Evolutionary conservation across 2,797 vertebrate genomes (phyloP).

Genomic region (Cichlasoma orientale): DNA sequence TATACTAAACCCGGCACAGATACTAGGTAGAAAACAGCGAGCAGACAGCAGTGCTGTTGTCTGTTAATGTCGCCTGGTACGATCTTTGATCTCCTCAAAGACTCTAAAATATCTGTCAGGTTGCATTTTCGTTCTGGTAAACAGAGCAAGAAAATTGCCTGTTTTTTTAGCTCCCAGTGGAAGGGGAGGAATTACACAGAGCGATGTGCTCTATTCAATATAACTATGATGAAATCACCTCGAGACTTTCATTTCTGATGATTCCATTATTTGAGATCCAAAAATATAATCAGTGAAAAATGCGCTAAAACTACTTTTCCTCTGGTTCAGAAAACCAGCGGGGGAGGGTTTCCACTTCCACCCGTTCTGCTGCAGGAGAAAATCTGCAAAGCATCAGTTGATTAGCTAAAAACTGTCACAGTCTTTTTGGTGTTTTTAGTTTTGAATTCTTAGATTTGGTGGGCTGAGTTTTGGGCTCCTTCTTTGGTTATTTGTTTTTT

Average conservation of each 20-base stretch:
- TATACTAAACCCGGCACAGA: slow-evolving; percentile 35
- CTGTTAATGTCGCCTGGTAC: slow-evolving; percentile 50
- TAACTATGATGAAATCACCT: slow-evolving; percentile 43
- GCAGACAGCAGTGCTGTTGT: slow-evolving; percentile 49
- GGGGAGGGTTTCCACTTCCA: background rate
- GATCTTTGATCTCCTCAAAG: slow-evolving; percentile 66
- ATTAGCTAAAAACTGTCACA: fast-evolving
- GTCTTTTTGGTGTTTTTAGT: background rate
- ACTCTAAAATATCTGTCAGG: slow-evolving; percentile 58
- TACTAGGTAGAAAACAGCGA: slow-evolving; percentile 32
- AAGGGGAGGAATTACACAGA: slow-evolving; percentile 42
- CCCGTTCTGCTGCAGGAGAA: background rate
- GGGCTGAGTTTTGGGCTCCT: no score
- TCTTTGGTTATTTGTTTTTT: background rate
- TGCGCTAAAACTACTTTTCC: slow-evolving; percentile 21
- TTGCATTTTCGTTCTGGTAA: slow-evolving; percentile 57
- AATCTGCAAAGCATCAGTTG: background rate
- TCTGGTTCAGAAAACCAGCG: background rate
- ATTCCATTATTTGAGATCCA: slow-evolving; percentile 36
- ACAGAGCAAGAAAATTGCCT: slow-evolving; percentile 46
- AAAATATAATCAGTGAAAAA: slow-evolving; percentile 36
- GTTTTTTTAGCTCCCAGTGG: slow-evolving; percentile 35
- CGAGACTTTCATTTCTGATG: slow-evolving; percentile 34
- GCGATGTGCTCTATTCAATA: slow-evolving; percentile 29
- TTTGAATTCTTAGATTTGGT: background rate